Evolutionary conservation across 2,888 invertebrate species (phyloP).

Genomic region (Baronia brevicornis): DNA sequence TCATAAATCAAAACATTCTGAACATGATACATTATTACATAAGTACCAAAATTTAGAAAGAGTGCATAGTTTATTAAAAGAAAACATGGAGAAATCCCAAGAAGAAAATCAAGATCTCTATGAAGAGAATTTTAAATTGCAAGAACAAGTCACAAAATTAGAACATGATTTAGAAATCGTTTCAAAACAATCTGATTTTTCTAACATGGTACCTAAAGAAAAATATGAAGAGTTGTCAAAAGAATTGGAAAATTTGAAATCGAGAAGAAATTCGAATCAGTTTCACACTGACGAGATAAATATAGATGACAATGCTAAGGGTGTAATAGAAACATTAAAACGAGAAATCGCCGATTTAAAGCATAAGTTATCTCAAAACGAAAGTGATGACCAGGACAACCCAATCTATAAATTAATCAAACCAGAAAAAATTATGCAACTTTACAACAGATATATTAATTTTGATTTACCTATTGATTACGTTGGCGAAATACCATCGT

Average conservation of each 20-base stretch:
- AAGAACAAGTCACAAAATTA: conserved; percentile 62
- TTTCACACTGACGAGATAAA: conserved; percentile 58
- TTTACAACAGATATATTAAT: conserved; percentile 64
- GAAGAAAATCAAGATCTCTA: conserved; percentile 72
- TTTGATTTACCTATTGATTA: conserved; percentile 67
- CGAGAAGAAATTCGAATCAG: conserved; percentile 41
- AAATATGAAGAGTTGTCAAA: conserved; percentile 50
- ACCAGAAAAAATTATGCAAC: conserved; percentile 54
- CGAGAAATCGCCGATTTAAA: conserved; percentile 60
- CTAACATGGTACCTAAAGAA: conserved; percentile 49
- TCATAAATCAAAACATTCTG: conserved; percentile 34
- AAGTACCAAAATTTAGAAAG: conserved; percentile 68
- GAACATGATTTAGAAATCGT: conserved; percentile 61
- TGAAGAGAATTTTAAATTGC: conserved; percentile 66
- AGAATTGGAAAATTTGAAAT: conserved; percentile 49
- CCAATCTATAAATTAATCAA: conserved; percentile 42
- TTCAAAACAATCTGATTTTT: conserved; percentile 38
- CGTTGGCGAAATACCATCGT: conserved; percentile 59
- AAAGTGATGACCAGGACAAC: conserved; percentile 29
- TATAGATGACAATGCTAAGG: conserved; percentile 68
- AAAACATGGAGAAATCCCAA: conserved; percentile 69
- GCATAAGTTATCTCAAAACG: conserved; percentile 48
- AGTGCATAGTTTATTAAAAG: conserved; percentile 54
- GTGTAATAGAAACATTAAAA: conserved; percentile 66
- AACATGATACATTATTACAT: conserved; percentile 57